Percentiles rank a stretch among this genome's conserved stretches.
Evolutionary conservation across 1,140 invertebrate genomes (phyloP).

Genomic region (Hermetia illucens): DNA sequence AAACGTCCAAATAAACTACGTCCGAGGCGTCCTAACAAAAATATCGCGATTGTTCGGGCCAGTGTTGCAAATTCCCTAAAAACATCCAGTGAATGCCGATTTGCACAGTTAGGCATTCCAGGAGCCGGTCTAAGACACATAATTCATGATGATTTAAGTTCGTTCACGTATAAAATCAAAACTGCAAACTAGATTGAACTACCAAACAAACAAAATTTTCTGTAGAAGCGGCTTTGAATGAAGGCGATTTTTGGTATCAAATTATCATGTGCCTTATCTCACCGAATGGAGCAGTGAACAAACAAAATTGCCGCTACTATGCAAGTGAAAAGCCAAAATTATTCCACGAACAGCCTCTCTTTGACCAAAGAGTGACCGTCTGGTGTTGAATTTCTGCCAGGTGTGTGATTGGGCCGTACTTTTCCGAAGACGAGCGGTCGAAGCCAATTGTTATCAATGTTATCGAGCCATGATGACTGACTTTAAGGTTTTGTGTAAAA

Average conservation of each 20-base stretch:
- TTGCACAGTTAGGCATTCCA: background rate
- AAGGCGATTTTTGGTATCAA: background rate
- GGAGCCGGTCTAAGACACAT: background rate
- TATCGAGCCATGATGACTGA: background rate
- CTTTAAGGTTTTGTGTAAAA: too few species aligned
- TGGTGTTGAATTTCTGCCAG: conserved; percentile 22
- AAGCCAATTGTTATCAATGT: background rate
- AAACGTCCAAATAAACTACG: background rate
- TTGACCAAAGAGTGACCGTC: conserved; percentile 23
- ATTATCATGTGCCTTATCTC: conserved; percentile 13
- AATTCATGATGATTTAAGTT: background rate
- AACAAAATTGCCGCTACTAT: conserved; percentile 14
- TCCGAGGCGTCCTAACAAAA: background rate
- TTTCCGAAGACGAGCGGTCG: conserved; percentile 4
- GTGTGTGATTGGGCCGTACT: conserved; percentile 20
- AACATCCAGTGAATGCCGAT: background rate
- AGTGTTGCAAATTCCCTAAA: background rate
- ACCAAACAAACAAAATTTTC: background rate
- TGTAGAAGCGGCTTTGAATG: background rate
- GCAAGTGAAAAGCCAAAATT: conserved; percentile 10
- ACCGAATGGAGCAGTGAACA: conserved; percentile 13
- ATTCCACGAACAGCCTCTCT: conserved; percentile 20
- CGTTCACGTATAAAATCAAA: background rate
- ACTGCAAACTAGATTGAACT: background rate
- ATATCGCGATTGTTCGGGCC: background rate